Evolutionary conservation across 2,113 vertebrate genomes (phyloP), one percentile per base, ranked within the genome.

Genomic region (Fulmarus glacialis): DNA sequence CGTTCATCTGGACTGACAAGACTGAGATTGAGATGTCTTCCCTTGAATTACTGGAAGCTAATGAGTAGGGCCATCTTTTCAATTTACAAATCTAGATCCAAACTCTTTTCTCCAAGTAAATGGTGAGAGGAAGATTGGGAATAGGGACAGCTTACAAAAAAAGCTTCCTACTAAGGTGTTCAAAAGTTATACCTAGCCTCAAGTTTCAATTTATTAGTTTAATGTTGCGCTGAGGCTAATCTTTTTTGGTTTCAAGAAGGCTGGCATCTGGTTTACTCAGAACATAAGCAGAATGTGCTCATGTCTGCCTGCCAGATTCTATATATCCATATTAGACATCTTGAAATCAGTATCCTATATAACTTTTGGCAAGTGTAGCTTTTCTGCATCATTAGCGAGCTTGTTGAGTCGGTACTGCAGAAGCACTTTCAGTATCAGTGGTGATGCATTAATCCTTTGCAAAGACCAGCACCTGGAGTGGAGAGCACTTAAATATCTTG

Each of bases 191-290:
- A 36, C 7, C 14, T 52, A 47, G 8, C 11, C 12, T 82, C 22
- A 55, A 38, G 6, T 72, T 93, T 79, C 8, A 40, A 6, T 58
- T 58, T 70, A 26, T n/a, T 59, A 8, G 24, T 60, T 68, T 22
- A 40, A 3, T 23, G 2, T 38, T 0, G 0, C 19, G 12, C 17
- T 11, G 18, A 43, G 18, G 22, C 5, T 64, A 40, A 40, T 23
- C 0, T 0, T 1, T 64, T 92, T 52, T 60, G 9, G 3, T 83
- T 91, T 89, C 45, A 36, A 26, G 90, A 81, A 50, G 15, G 22
- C 24, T 90, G 40, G 27, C 68, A 13, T 64, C 43, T 78, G 67
- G 4, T 48, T 95, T 73, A 22, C 7, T 60, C 40, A 78, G 38
- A 70, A 71, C 12, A 20, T 2, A 43, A 23, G 47, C 15, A 83